Conservation (phyloP, 2,888 invertebrate genomes). For the Torymus auratus region DNA sequence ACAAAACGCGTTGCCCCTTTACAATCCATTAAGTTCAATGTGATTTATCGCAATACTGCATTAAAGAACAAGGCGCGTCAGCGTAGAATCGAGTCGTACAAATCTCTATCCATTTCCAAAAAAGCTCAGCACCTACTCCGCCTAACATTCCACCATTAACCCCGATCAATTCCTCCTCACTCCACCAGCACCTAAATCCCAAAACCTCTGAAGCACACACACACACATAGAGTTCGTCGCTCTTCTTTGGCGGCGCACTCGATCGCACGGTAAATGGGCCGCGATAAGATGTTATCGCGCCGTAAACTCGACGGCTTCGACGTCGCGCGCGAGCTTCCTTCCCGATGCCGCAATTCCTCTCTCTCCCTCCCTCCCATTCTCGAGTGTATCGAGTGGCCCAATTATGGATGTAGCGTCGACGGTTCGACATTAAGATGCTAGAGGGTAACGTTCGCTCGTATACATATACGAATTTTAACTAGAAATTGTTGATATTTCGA, state of each 20-base stretch:
- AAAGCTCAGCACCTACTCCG: not conserved
- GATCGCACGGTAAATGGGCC: constrained; percentile 44
- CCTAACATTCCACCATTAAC: not conserved
- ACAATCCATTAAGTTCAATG: too few species aligned
- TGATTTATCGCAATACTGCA: too few species aligned
- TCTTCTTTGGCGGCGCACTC: constrained; percentile 6
- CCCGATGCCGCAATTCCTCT: constrained; percentile 19
- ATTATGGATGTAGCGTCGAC: constrained; percentile 13
- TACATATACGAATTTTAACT: too few species aligned
- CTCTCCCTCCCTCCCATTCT: not conserved
- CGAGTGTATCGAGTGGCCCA: constrained; percentile 16
- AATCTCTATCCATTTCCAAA: too few species aligned
- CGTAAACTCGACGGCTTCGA: constrained; percentile 33
- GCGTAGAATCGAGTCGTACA: too few species aligned
- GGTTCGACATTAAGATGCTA: too few species aligned
- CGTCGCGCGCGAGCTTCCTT: constrained; percentile 20
- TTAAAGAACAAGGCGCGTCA: too few species aligned
- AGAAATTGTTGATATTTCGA: too few species aligned
- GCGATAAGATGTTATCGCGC: constrained; percentile 48
- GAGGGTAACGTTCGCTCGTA: too few species aligned
- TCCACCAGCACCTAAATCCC: too few species aligned
- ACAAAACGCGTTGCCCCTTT: too few species aligned
- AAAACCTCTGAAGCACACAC: not conserved
- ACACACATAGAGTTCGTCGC: not conserved
- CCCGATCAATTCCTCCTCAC: too few species aligned